Conservation (phyloP, 2,888 invertebrate species). For the Perdita meconis region DNA sequence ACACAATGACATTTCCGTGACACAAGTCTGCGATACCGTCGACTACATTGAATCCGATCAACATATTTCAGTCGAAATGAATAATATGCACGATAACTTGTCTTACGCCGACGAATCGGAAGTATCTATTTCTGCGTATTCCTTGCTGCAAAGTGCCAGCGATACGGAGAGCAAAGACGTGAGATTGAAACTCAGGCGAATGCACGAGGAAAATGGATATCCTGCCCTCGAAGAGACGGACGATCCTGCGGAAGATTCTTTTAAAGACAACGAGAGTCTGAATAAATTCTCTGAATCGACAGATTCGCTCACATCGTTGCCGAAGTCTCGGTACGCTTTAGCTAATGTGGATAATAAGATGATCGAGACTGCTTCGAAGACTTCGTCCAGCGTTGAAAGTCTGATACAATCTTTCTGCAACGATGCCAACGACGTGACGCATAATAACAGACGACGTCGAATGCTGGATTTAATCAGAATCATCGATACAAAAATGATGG, state of each 20-base stretch:
- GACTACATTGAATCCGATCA: neutral
- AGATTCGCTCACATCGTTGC: conserved; percentile 34
- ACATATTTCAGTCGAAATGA: neutral
- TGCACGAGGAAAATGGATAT: neutral
- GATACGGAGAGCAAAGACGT: conserved; percentile 30
- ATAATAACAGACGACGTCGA: conserved; percentile 51
- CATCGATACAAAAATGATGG: conserved; percentile 81
- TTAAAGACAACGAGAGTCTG: conserved; percentile 4
- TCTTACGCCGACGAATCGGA: conserved; percentile 36
- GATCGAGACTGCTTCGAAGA: conserved; percentile 32
- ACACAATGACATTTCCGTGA: neutral
- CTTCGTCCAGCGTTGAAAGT: conserved; percentile 47
- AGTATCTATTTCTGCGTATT: conserved; percentile 27
- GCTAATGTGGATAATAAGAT: neutral
- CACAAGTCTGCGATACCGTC: neutral
- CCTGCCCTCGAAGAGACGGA: conserved; percentile 22
- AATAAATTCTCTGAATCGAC: conserved; percentile 22
- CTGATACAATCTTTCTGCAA: conserved; percentile 41
- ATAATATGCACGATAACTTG: conserved; percentile 20
- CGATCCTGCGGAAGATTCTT: conserved; percentile 29
- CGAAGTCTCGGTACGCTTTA: neutral
- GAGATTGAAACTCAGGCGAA: neutral
- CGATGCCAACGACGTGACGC: conserved; percentile 24
- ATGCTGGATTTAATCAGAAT: conserved; percentile 80
- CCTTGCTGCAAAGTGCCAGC: conserved; percentile 29